A percentile compares a stretch with the other conserved stretches of the same genome.
These are phyloP conservation scores for Caenorhabditis uteleia DNA, from an alignment of 2,888 invertebrate genomes.

Conservation along the genomic window DNA sequence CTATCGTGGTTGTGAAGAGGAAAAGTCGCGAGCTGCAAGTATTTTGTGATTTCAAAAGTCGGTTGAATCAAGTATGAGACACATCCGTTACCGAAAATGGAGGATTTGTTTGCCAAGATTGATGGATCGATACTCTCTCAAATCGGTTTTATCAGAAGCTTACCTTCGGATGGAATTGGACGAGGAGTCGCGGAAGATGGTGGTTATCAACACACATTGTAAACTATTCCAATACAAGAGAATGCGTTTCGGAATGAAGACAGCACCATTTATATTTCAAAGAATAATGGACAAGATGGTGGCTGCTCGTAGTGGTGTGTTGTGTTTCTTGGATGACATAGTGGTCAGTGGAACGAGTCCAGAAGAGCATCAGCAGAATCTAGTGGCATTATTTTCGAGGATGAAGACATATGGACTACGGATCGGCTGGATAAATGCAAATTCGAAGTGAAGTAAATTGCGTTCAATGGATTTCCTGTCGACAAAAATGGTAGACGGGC, in stretches of 20 bases:
- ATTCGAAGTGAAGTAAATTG: constrained; percentile 12
- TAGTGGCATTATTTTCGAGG: constrained; percentile 11
- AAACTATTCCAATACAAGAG: constrained; percentile 48
- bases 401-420: constrained; percentile 23
- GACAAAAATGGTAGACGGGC: constrained; percentile 11
- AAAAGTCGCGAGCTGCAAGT: constrained; percentile 30
- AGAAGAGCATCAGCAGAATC: constrained; percentile 20
- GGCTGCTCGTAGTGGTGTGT: constrained; percentile 23
- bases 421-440: constrained; percentile 14
- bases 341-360: constrained; percentile 19
- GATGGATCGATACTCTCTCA: constrained; percentile 41
- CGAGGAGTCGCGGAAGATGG: constrained; percentile 27
- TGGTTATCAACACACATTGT: constrained; percentile 46
- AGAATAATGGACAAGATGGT: constrained; percentile 44
- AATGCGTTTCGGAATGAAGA: constrained; percentile 52
- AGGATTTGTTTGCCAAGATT: constrained; percentile 40
- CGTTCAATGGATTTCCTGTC: constrained; percentile 29
- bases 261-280: constrained; percentile 56
- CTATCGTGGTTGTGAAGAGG: constrained; percentile 42
- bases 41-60: constrained; percentile 43
- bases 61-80: constrained; percentile 38
- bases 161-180: constrained; percentile 48
- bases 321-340: constrained; percentile 41
- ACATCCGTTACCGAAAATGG: constrained; percentile 51
- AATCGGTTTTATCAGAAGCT: constrained; percentile 50